Evolutionary conservation across 1,140 invertebrate species (phyloP).

Genomic region (Drosophila parvula): DNA sequence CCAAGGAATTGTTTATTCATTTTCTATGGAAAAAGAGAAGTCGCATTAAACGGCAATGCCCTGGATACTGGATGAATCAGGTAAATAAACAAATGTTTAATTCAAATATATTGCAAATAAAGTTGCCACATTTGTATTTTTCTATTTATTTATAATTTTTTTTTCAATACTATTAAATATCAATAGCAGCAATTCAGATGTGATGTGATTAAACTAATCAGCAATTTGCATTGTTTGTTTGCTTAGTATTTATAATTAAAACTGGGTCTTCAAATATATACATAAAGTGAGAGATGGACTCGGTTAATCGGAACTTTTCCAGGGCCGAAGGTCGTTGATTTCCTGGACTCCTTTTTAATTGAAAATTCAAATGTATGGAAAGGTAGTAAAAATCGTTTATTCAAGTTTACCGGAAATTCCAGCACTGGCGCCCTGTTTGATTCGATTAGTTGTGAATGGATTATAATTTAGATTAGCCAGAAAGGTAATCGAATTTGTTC

Average conservation of each 20-base stretch:
- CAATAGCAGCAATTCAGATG: slow-evolving; percentile 34
- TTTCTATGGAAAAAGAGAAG: background rate
- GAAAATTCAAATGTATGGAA: background rate
- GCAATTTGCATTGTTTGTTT: slow-evolving; percentile 61
- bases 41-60: slow-evolving; percentile 30
- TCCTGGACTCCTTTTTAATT: slow-evolving; percentile 4
- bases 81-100: slow-evolving; percentile 27
- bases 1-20: slow-evolving; percentile 46
- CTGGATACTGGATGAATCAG: slow-evolving; percentile 13
- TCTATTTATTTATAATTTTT: too few relatives aligned
- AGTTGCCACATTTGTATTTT: slow-evolving; percentile 18
- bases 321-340: slow-evolving; percentile 7
- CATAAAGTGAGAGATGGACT: slow-evolving; percentile 1
- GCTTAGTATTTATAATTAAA: slow-evolving; percentile 30
- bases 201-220: slow-evolving; percentile 56
- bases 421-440: background rate
- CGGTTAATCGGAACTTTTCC: slow-evolving; percentile 5
- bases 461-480: background rate
- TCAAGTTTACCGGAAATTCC: slow-evolving; percentile 3
- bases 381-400: background rate
- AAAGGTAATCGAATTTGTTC: slow-evolving; percentile 17
- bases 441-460: slow-evolving; percentile 25
- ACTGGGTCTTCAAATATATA: slow-evolving; percentile 66
- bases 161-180: background rate
- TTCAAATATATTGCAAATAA: background rate